phyloP scores from a whole-genome alignment of 2,797 vertebrate species.

The Erithacus rubecula region DNA sequence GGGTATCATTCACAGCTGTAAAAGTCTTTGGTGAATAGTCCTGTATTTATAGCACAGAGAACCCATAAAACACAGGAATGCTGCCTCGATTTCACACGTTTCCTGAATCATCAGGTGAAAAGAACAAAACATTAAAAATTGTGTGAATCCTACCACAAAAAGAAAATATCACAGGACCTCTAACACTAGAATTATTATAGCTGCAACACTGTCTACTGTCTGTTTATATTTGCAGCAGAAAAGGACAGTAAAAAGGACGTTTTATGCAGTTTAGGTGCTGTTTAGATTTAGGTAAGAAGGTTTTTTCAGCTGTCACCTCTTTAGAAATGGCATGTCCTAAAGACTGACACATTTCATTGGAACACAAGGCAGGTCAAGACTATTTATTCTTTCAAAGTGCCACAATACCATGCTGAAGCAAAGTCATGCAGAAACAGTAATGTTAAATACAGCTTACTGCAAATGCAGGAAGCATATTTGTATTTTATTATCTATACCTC shows the following conservation, averaged over 20 bases:
- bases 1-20: background rate
- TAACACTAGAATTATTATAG: background rate
- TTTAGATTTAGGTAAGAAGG: background rate
- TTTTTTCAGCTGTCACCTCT: background rate
- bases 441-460: background rate
- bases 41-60: background rate
- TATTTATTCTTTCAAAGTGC: background rate
- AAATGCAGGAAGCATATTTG: background rate
- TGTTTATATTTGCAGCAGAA: background rate
- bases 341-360: background rate
- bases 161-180: background rate
- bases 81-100: background rate
- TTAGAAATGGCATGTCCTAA: background rate
- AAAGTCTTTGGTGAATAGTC: background rate
- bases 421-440: background rate
- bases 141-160: background rate
- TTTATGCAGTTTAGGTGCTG: background rate
- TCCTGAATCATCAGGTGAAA: background rate
- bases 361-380: background rate
- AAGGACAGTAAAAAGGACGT: background rate
- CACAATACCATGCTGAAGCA: background rate
- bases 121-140: background rate
- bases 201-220: background rate
- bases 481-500: background rate
- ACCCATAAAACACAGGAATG: background rate